phyloP scores from a whole-genome alignment of 2,797 vertebrate genomes.

The Coregonus ussuriensis region DNA sequence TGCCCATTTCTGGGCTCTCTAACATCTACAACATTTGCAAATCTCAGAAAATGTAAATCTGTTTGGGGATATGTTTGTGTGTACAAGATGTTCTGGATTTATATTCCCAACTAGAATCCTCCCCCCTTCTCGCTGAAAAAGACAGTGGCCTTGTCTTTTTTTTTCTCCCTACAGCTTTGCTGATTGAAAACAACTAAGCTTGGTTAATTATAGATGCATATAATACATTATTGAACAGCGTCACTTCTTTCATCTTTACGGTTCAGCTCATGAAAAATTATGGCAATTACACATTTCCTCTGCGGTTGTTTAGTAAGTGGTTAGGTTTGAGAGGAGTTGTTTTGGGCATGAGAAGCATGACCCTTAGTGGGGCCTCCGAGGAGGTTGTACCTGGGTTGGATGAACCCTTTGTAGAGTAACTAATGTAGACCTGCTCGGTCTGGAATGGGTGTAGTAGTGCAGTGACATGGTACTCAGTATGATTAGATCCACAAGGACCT shows the following conservation, averaged over 20 bases:
- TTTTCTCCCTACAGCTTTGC: constrained; percentile 40
- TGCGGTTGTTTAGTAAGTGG: constrained; percentile 78
- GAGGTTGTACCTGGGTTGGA: constrained; percentile 52
- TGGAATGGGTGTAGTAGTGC: constrained; percentile 41
- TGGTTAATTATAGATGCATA: constrained; percentile 90
- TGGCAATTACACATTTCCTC: constrained; percentile 91
- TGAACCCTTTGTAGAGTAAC: constrained; percentile 7
- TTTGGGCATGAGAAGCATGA: constrained; percentile 65
- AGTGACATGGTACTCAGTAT: constrained; percentile 23
- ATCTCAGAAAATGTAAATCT: not conserved
- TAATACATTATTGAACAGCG: constrained; percentile 94
- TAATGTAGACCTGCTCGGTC: constrained; percentile 54
- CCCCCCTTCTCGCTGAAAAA: constrained; percentile 53
- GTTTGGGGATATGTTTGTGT: not conserved
- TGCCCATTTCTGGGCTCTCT: not conserved
- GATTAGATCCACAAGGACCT: not conserved
- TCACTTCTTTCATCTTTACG: constrained; percentile 91
- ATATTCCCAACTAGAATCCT: no score
- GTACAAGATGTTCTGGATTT: no score
- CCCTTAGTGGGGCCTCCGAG: constrained; percentile 58
- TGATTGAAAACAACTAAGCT: constrained; percentile 52
- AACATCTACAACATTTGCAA: not conserved
- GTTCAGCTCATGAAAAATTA: constrained; percentile 91
- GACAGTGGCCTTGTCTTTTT: constrained; percentile 63
- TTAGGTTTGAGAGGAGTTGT: constrained; percentile 72